Evolutionary conservation across 2,797 vertebrate species (phyloP).

Genomic region (Erethizon dorsatum): DNA sequence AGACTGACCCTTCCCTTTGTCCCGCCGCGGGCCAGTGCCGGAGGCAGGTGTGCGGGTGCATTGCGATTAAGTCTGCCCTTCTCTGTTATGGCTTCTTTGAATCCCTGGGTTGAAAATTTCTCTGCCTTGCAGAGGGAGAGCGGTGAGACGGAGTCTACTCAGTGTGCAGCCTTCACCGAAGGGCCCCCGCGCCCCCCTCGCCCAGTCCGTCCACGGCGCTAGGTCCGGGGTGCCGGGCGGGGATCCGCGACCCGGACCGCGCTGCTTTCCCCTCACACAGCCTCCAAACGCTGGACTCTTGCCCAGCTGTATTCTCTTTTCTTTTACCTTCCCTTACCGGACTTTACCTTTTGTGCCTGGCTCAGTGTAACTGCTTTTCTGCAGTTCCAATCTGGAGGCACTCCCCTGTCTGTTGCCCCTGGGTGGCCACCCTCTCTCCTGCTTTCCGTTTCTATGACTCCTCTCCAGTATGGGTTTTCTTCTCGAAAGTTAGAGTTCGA

Average conservation of each 20-base stretch:
- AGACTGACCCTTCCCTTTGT: background rate
- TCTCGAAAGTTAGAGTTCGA: constrained; percentile 20
- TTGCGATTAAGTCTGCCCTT: background rate
- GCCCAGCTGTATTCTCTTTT: background rate
- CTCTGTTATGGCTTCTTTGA: background rate
- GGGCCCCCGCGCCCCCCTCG: no score
- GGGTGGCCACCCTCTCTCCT: background rate
- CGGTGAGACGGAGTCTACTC: no score
- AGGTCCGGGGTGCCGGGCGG: no score
- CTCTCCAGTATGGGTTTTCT: background rate
- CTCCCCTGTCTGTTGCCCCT: background rate
- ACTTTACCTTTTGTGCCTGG: background rate
- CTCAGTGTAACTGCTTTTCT: background rate
- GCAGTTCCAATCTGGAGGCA: background rate
- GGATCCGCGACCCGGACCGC: background rate
- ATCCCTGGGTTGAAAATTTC: background rate
- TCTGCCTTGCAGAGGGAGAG: no score
- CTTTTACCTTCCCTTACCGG: background rate
- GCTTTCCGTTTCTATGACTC: background rate
- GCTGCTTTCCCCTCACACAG: background rate
- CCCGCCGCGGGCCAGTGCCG: background rate
- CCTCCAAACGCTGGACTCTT: background rate
- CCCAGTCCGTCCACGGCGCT: no score
- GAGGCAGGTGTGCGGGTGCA: background rate
- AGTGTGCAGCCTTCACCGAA: no score